A percentile compares a stretch with the other conserved stretches of the same genome.
Evolutionary conservation across 2,797 vertebrate species (phyloP).

Genomic region (Tangara arthus): DNA sequence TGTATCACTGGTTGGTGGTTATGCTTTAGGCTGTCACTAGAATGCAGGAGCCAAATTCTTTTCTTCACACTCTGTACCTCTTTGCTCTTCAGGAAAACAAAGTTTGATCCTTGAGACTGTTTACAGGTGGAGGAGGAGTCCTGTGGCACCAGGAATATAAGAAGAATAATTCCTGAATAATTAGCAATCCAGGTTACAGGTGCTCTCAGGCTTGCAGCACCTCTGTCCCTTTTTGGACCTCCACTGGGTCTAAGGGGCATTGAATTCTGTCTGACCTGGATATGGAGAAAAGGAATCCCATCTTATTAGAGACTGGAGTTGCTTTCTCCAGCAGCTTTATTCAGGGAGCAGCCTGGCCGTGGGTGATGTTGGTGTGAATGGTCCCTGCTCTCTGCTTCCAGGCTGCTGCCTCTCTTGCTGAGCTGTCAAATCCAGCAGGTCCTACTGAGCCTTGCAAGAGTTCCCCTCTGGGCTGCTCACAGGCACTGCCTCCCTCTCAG

Average conservation of each 20-base stretch:
- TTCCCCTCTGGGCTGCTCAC: neutral
- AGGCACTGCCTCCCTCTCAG: neutral
- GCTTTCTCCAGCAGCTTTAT: neutral
- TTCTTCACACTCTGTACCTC: neutral
- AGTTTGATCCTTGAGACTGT: neutral
- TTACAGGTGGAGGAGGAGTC: neutral
- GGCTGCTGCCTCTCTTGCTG: neutral
- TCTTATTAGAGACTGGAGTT: neutral
- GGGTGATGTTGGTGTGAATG: neutral
- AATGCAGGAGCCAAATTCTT: neutral
- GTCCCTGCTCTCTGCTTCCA: neutral
- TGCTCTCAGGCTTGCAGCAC: neutral
- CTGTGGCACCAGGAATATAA: neutral
- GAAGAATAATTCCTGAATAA: neutral
- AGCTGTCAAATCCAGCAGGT: neutral
- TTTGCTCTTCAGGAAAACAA: neutral
- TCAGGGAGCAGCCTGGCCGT: neutral
- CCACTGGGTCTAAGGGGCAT: neutral
- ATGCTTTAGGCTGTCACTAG: neutral
- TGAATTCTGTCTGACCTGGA: neutral
- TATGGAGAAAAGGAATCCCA: neutral
- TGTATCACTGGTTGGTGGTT: neutral
- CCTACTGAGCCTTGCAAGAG: neutral
- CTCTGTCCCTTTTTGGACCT: neutral
- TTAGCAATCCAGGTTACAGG: neutral